Evolutionary conservation across 2,888 invertebrate genomes (phyloP).

Genomic region (Hypomecis atomaria): DNA sequence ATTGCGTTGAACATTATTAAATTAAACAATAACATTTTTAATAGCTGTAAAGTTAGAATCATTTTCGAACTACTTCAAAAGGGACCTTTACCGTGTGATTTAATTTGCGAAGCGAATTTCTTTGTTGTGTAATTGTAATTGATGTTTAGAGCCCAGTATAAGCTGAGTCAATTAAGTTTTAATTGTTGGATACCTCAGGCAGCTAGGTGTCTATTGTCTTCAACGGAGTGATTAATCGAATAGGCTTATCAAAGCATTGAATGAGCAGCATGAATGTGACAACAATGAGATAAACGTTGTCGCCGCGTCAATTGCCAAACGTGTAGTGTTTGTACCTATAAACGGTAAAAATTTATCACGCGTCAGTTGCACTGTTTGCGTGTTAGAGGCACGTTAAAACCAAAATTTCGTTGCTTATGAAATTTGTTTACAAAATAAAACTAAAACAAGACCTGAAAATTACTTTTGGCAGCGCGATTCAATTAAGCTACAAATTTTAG

Average conservation of each 20-base stretch:
- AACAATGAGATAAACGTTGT: conserved; percentile 52
- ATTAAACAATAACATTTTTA: conserved; percentile 20
- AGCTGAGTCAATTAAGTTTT: conserved; percentile 11
- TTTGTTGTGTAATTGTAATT: not conserved
- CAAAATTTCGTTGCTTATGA: not conserved
- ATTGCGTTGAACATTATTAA: conserved; percentile 8
- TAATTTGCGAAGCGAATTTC: not conserved
- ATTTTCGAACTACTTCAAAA: not conserved
- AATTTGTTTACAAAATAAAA: not conserved
- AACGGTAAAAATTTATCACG: conserved; percentile 26
- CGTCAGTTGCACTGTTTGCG: conserved; percentile 14
- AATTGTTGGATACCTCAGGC: conserved; percentile 28
- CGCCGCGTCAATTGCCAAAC: conserved; percentile 44
- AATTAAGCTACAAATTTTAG: not conserved
- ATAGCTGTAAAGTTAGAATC: conserved; percentile 15
- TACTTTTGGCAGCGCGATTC: not conserved
- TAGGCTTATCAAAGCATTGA: conserved; percentile 57
- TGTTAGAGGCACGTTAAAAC: conserved; percentile 4
- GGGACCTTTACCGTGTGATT: not conserved
- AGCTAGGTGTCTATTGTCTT: conserved; percentile 47
- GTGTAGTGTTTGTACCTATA: no score
- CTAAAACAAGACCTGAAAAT: not conserved
- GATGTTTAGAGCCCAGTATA: not conserved
- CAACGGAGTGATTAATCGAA: conserved; percentile 60
- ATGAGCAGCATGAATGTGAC: conserved; percentile 58